Percentiles rank a stretch among this genome's conserved stretches.
Conservation (phyloP, 2,888 invertebrate species). For the Lymantria monacha region DNA sequence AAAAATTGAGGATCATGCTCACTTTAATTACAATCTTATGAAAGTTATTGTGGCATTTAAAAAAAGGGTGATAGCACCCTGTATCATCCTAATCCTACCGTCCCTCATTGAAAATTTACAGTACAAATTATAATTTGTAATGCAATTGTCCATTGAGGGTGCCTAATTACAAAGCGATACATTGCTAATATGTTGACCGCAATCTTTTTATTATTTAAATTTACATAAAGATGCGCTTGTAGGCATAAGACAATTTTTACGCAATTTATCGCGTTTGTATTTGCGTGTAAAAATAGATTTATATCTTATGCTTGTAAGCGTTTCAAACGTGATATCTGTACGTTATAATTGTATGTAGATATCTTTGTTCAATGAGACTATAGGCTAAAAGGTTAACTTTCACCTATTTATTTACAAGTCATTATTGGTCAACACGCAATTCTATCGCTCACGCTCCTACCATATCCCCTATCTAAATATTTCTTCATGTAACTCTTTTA, state of each 20-base stretch:
- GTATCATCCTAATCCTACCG: conserved; percentile 54
- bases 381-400: too few relatives aligned
- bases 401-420: too few relatives aligned
- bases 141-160: conserved; percentile 29
- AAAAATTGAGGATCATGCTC: too few relatives aligned
- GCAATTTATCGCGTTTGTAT: neutral
- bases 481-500: conserved; percentile 46
- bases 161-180: conserved; percentile 27
- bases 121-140: conserved; percentile 3
- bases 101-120: conserved; percentile 32
- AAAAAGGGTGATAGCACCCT: conserved; percentile 65
- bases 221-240: too few relatives aligned
- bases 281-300: too few relatives aligned
- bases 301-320: neutral
- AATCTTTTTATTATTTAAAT: neutral
- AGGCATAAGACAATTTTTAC: neutral
- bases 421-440: conserved; percentile 7
- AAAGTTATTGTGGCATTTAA: conserved; percentile 5
- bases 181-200: conserved; percentile 21
- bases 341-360: too few relatives aligned
- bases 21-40: too few relatives aligned
- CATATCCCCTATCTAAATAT: conserved; percentile 48
- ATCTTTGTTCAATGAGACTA: too few relatives aligned
- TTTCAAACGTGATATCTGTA: conserved; percentile 26
- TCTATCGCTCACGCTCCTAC: conserved; percentile 38